A percentile compares a stretch with the other conserved stretches of the same genome.
Evolutionary conservation across 2,888 invertebrate species (phyloP).

Genomic region (Odontocerum albicorne): DNA sequence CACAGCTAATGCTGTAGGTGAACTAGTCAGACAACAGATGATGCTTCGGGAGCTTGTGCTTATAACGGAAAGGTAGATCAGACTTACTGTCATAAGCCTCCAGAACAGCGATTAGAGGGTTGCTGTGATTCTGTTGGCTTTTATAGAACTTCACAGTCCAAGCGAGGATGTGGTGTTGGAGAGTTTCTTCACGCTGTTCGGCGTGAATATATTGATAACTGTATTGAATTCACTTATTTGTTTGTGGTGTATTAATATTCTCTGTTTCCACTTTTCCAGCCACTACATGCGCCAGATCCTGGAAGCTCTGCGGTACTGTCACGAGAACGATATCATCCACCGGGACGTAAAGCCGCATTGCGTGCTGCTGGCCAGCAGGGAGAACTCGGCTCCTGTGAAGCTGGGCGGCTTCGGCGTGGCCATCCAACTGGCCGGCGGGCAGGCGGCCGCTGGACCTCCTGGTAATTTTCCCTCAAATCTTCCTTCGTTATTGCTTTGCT

Average conservation of each 20-base stretch:
- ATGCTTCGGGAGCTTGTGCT: no score
- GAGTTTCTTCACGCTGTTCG: neutral
- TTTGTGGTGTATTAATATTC: neutral
- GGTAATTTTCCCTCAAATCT: conserved; percentile 50
- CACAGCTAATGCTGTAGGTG: no score
- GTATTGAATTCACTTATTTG: neutral
- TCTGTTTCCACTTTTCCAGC: conserved; percentile 58
- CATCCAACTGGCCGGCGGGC: conserved; percentile 83
- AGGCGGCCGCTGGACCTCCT: conserved; percentile 62
- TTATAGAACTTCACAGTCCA: no score
- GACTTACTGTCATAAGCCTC: no score
- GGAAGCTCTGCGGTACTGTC: conserved; percentile 96
- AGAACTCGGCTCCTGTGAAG: conserved; percentile 98
- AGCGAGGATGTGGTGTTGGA: no score
- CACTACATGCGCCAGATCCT: conserved; percentile 99
- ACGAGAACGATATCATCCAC: conserved; percentile 97
- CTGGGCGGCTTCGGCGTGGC: conserved; percentile 97
- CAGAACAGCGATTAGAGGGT: no score
- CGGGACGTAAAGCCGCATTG: conserved; percentile 97
- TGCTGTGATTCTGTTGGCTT: no score
- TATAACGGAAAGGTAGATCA: no score
- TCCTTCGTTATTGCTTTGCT: no score
- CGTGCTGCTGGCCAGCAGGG: conserved; percentile 91
- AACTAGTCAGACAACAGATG: no score
- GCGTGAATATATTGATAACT: neutral